Evolutionary conservation across 2,113 vertebrate species (phyloP), one percentile per base, ranked within the genome.

Genomic region (Amphiprion ocellaris): DNA sequence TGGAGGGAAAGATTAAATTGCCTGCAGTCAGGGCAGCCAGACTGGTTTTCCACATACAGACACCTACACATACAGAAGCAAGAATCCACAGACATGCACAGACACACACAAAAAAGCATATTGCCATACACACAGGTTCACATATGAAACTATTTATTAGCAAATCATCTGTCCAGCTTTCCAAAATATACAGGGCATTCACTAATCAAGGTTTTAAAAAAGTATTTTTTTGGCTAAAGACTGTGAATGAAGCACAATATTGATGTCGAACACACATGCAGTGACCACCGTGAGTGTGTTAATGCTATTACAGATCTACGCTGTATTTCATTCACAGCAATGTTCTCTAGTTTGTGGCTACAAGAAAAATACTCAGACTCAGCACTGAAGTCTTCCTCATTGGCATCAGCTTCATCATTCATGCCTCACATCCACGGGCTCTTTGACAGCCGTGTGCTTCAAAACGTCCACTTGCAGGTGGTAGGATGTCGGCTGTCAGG

Each of bases 1-100:
- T 67, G 67, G 78, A 65, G 17, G 17, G 8, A 46, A 24, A 23
- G 24, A 71, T 74, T 70, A 58, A 78, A 64, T 37, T 58, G 52
- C 26, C 26, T 17, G 10, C 55, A 61, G 23, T 21, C 16, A 49
- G 30, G 17, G 9, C 54, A 23, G 49, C 39, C 68, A 72, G 10
- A 73, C 70, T 21, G 63, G 54, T 30, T 74, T 47, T 58, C 21
- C 24, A 69, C 9, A 46, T 5, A 64, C 26, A 26, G 3, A 26
- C 24, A 69, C 9, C 39, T 5, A 24, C 15, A 54, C 2, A 50
- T 6, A 70, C 44, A 61, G 23, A 58, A 21, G 9, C 68, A 66
- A 37, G 19, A 53, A 72, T 26, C 10, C 24, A 56, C 37, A 67
- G 19, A n/a, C 24, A 33, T 65, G 53, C 4, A 2, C 4, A 17